phyloP scores from a whole-genome alignment of 2,113 vertebrate species.

The Penelope pileata region DNA sequence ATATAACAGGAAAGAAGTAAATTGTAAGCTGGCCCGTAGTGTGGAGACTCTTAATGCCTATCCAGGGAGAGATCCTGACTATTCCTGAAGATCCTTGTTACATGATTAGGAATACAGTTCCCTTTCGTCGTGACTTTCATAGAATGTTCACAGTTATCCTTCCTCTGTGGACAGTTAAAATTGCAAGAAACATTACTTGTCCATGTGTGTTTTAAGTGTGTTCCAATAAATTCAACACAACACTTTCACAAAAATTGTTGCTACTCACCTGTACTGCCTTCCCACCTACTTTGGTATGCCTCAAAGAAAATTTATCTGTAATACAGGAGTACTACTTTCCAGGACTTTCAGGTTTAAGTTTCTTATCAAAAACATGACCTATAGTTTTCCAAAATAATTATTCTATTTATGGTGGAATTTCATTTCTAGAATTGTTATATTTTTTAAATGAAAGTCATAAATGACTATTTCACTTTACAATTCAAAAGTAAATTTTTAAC shows the following conservation, averaged over 20 bases:
- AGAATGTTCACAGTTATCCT: neutral
- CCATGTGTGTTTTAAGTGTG: neutral
- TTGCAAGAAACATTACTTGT: neutral
- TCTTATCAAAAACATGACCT: neutral
- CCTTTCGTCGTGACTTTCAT: neutral
- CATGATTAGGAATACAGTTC: neutral
- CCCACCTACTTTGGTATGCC: too few species aligned
- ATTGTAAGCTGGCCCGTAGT: neutral
- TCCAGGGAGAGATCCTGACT: neutral
- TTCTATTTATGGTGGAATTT: neutral
- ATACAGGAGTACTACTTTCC: neutral
- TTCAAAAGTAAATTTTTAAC: neutral
- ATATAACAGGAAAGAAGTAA: neutral
- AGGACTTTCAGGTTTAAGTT: neutral
- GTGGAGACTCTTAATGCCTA: neutral
- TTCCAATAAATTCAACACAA: neutral
- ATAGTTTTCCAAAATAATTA: neutral
- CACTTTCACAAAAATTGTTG: neutral
- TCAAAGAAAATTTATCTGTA: neutral
- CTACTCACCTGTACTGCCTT: neutral
- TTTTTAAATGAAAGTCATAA: neutral
- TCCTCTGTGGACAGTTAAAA: neutral
- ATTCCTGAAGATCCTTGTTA: neutral
- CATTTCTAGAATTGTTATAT: neutral
- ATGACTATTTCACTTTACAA: neutral